Evolutionary conservation across 1,140 invertebrate genomes (phyloP).

Genomic region (Drosophila albomicans): DNA sequence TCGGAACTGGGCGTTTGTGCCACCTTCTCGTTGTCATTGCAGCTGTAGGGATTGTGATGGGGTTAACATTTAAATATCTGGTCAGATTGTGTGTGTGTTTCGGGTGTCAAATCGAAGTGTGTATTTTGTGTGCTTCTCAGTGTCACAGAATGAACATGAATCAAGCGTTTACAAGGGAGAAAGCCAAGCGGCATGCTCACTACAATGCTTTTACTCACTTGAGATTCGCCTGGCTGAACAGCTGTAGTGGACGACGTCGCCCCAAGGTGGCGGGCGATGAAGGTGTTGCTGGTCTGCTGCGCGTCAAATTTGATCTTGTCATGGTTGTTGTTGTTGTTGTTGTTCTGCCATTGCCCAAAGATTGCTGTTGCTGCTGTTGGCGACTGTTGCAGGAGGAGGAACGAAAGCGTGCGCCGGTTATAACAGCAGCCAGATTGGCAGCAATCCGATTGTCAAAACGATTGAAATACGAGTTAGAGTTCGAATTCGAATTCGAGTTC

Average conservation of each 20-base stretch:
- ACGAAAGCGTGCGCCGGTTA: constrained; percentile 73
- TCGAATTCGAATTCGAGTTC: constrained; percentile 54
- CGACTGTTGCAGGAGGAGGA: constrained; percentile 74
- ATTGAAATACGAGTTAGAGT: constrained; percentile 71
- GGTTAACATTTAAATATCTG: neutral
- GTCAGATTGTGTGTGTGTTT: neutral
- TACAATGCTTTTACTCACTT: constrained; percentile 65
- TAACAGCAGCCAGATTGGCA: constrained; percentile 76
- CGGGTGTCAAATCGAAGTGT: constrained; percentile 15
- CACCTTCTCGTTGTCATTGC: constrained; percentile 82
- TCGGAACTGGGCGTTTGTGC: constrained; percentile 90
- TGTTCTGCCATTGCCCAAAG: constrained; percentile 27
- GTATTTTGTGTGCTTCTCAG: neutral
- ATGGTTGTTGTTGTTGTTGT: constrained; percentile 7
- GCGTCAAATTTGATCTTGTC: constrained; percentile 6
- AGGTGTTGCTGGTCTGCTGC: constrained; percentile 54
- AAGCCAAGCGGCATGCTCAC: constrained; percentile 6
- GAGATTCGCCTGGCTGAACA: constrained; percentile 76
- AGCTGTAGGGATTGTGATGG: constrained; percentile 40
- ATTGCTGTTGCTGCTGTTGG: constrained; percentile 17
- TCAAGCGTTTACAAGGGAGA: constrained; percentile 38
- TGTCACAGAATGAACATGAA: constrained; percentile 59
- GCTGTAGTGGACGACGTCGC: constrained; percentile 71
- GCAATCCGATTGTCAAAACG: constrained; percentile 81
- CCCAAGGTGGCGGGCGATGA: constrained; percentile 62